Base-by-base conservation (phyloP, 2,888 invertebrate genomes). In the Brenthis daphne region DNA sequence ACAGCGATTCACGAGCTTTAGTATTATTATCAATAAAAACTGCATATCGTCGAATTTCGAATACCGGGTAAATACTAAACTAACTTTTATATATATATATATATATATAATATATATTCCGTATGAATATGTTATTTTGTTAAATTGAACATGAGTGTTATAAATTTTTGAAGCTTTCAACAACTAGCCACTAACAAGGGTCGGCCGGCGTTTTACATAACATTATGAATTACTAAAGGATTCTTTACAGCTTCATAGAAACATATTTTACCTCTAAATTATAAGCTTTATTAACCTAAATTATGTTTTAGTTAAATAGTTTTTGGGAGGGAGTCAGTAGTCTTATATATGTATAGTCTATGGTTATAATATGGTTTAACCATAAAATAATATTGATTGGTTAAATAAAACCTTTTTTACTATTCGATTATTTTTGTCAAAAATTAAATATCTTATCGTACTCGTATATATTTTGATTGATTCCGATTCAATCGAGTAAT, bases 91-190 rank as follows among this genome's bases (percentile, higher is more conserved):
- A 20, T 20, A 20, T 20, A 20, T 20, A 20, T 20, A 20, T 20
- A 20, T 20, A 20, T 20, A 20, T 20, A 20, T 20, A 20, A 20
- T 0, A 1, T 20, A 20, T 20, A 33, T 33, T 57, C n/a, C 16
- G 37, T 16, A 13, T n/a, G 5, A 57, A 57, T 37, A n/a, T 57
- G 6, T 16, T 43, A 43, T 43, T 8, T 1, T 11, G n/a, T 3
- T 56, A 56, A 56, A 56, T 56, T 56, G 33, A 33, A 56, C 56
- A 57, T 57, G 33, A 37, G 37, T 57, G 57, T 57, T 16, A 57
- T 43, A 57, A 57, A 57, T 57, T 57, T 57, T 57, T 57, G 37
- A 57, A 43, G 33, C 43, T 16, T 16, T 37, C 57, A 8, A 43
- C 57, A 57, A 57, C 57, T 57, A 57, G 14, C 37, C 6, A 57